Base-by-base conservation (phyloP, 2,113 vertebrate genomes). In the Indicator indicator region DNA sequence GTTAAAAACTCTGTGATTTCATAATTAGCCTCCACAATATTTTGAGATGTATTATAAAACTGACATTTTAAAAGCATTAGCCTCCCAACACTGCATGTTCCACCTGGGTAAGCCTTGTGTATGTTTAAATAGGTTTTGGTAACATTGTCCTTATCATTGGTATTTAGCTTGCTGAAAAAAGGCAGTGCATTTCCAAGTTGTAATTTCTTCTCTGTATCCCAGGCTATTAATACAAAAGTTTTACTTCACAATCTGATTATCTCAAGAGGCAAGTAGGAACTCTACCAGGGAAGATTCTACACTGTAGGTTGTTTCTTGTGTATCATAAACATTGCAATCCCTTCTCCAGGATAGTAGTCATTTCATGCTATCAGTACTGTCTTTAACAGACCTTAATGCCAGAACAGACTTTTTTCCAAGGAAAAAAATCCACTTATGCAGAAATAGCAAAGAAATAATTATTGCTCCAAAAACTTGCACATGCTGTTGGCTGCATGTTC, bases 111-210 rank as follows among this genome's bases (percentile, higher is more conserved):
- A 81, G 55, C 36, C 55, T 62, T 94, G 95, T 91, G 54, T 79
- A 33, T 5, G 63, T 89, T 52, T 93, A 96, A 95, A 96, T 94
- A 93, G 64, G 33, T 56, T 80, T 96, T 80, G 33, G 60, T 90
- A 76, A 40, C 48, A n/a, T 21, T 93, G 64, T 89, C 71, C 30
- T 94, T 69, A 69, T 93, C 71, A 78, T 70, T 58, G 26, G 26
- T 56, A 6, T 90, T 96, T 90, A 80, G 86, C 80, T 90, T 90
- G 38, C 40, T 95, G 77, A 96, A 85, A 70, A 60, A 63, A 80
- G 67, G 59, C 63, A 71, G n/a, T 77, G 26, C 38, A 48, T 92
- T 96, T 93, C 89, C 72, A 60, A 89, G 44, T 56, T 81, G 44
- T 67, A 93, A 92, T 96, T 95, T 63, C 27, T 93, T 93, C 84